Percentiles rank a stretch among this genome's conserved stretches.
These are phyloP conservation scores for Lampris incognitus DNA, from an alignment of 2,113 vertebrate species.

Conservation along the genomic window DNA sequence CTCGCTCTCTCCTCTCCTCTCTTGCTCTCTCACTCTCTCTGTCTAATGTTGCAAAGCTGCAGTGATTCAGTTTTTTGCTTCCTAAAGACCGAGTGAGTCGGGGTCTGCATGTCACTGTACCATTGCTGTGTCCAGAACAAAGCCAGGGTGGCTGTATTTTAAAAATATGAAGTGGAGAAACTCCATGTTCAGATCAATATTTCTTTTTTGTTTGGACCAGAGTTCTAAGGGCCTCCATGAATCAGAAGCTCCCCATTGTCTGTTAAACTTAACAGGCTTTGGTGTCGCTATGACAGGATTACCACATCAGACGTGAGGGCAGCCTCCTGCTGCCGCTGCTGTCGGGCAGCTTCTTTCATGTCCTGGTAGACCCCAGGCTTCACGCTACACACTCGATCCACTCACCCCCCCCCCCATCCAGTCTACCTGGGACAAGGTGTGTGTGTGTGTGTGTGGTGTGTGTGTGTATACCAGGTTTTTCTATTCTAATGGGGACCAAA, in stretches of 20 bases:
- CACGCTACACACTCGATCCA: constrained; percentile 32
- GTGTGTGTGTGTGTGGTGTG: background rate
- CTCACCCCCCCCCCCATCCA: constrained; percentile 18
- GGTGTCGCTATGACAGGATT: constrained; percentile 69
- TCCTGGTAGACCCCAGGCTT: constrained; percentile 59
- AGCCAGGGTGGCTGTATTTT: constrained; percentile 12
- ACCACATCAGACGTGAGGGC: constrained; percentile 71
- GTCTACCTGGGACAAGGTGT: constrained; percentile 49
- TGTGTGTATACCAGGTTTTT: background rate
- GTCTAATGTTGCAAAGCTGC: too few relatives aligned
- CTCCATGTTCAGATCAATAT: constrained; percentile 45
- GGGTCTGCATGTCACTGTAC: background rate
- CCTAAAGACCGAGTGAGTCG: too few relatives aligned
- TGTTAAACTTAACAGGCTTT: constrained; percentile 70
- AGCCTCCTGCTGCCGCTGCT: constrained; percentile 67
- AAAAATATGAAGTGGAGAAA: constrained; percentile 30
- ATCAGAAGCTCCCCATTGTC: constrained; percentile 57
- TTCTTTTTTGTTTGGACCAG: constrained; percentile 27
- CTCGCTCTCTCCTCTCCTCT: too few relatives aligned
- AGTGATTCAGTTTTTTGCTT: too few relatives aligned
- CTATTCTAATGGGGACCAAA: too few relatives aligned
- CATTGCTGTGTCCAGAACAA: background rate
- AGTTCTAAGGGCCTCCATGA: constrained; percentile 43
- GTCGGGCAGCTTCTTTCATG: constrained; percentile 70
- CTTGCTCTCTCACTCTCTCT: too few relatives aligned